Conservation (phyloP, 1,140 invertebrate genomes). For the Pseudachorutes palmiensis region DNA sequence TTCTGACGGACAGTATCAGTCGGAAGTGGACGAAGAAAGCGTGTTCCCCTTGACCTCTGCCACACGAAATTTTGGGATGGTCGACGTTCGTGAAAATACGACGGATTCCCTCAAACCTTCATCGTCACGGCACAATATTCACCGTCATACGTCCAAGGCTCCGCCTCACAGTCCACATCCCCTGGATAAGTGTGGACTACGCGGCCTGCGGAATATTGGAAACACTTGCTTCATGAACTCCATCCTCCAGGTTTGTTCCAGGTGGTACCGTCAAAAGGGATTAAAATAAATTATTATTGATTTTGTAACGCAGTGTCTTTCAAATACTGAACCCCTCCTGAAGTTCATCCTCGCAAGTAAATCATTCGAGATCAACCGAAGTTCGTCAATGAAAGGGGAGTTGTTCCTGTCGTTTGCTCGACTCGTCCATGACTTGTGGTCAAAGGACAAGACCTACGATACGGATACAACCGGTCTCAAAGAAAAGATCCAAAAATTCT, state of each 20-base stretch:
- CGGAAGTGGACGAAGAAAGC: too few relatives aligned
- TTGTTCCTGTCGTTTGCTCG: constrained; percentile 69
- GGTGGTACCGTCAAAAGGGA: too few relatives aligned
- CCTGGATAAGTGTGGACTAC: constrained; percentile 52
- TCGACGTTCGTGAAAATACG: too few relatives aligned
- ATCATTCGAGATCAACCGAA: constrained; percentile 62
- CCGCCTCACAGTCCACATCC: not conserved
- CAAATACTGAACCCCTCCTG: constrained; percentile 69
- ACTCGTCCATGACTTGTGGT: constrained; percentile 81
- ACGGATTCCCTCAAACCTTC: too few relatives aligned
- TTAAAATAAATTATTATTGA: too few relatives aligned
- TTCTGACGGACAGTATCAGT: too few relatives aligned
- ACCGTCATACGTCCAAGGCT: too few relatives aligned
- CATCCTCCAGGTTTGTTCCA: too few relatives aligned
- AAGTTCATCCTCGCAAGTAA: constrained; percentile 66
- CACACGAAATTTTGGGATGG: too few relatives aligned
- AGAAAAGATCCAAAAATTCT: constrained; percentile 75
- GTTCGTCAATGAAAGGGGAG: constrained; percentile 70
- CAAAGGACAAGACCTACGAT: constrained; percentile 47
- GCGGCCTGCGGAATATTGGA: constrained; percentile 82
- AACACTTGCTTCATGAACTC: constrained; percentile 98
- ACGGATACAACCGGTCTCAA: constrained; percentile 72
- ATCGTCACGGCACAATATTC: too few relatives aligned
- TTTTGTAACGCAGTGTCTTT: constrained; percentile 88
- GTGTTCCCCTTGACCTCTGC: too few relatives aligned